Conservation (phyloP, 2,888 invertebrate species). For the Drosophila diplacantha region DNA sequence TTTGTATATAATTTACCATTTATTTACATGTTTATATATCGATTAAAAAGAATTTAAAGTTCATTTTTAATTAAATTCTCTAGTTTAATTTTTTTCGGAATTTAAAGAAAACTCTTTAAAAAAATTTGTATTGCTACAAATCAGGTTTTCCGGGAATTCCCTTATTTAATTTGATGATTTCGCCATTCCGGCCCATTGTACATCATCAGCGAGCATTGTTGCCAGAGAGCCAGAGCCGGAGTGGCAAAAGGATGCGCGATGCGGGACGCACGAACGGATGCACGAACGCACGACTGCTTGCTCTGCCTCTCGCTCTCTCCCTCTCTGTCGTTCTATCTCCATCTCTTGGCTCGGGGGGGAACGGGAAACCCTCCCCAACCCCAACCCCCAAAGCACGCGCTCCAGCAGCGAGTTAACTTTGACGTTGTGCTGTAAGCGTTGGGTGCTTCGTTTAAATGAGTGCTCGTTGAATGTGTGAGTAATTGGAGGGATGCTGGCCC, state of each 20-base stretch:
- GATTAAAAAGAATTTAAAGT: background rate
- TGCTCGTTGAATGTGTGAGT: constrained; percentile 72
- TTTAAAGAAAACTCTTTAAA: background rate
- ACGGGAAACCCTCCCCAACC: constrained; percentile 1
- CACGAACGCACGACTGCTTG: constrained; percentile 45
- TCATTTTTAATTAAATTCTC: background rate
- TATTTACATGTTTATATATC: background rate
- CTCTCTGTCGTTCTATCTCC: constrained; percentile 1
- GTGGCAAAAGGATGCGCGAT: constrained; percentile 59
- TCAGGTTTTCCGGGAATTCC: constrained; percentile 2
- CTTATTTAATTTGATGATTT: constrained; percentile 11
- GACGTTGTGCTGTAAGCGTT: constrained; percentile 67
- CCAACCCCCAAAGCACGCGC: constrained; percentile 35
- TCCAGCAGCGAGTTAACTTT: constrained; percentile 66
- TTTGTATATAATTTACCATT: background rate
- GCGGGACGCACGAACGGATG: constrained; percentile 46
- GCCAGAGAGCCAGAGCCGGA: constrained; percentile 28
- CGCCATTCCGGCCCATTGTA: constrained; percentile 44
- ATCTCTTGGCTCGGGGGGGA: background rate
- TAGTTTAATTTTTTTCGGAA: no score
- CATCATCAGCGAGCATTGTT: constrained; percentile 47
- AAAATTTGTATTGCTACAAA: background rate
- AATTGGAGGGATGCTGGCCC: constrained; percentile 61
- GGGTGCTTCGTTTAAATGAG: constrained; percentile 71
- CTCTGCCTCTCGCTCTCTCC: constrained; percentile 5